Percentiles rank a stretch among this genome's conserved stretches.
Conservation (phyloP, 2,797 vertebrate species). For the Enteromius fasciolatus region DNA sequence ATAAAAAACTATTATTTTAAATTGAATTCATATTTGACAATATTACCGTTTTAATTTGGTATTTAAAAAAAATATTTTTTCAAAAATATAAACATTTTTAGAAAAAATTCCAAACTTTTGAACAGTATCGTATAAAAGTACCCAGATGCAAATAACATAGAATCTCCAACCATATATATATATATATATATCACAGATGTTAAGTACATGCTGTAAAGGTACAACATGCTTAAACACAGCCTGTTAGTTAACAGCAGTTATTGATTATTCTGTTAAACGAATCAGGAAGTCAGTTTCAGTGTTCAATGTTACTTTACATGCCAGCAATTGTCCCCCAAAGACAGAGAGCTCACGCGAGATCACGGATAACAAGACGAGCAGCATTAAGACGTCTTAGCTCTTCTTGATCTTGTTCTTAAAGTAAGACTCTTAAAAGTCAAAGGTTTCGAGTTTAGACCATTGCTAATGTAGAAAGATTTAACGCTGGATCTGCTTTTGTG, state of each 20-base stretch:
- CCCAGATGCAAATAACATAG: background rate
- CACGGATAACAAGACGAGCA: constrained; percentile 41
- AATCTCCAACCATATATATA: background rate
- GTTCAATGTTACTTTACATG: constrained; percentile 25
- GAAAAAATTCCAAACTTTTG: background rate
- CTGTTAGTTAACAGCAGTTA: constrained; percentile 25
- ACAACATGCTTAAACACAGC: background rate
- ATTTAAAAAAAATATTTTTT: too few relatives aligned
- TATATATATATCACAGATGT: background rate
- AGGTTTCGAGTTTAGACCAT: background rate
- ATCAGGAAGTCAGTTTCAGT: constrained; percentile 8
- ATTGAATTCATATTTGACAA: background rate
- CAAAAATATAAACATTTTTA: background rate
- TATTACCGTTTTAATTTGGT: background rate
- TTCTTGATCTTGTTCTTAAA: constrained; percentile 53
- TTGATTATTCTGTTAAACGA: constrained; percentile 30
- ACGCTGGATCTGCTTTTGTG: background rate
- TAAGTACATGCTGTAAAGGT: constrained; percentile 2
- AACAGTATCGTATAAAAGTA: background rate
- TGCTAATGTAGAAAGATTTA: constrained; percentile 2
- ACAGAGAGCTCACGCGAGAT: constrained; percentile 30
- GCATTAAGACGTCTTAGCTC: constrained; percentile 50
- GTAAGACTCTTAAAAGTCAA: constrained; percentile 51
- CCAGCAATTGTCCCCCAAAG: constrained; percentile 9
- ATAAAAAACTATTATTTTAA: background rate